A percentile compares a stretch with the other conserved stretches of the same genome.
These are phyloP conservation scores for Petrolisthes cinctipes DNA, from an alignment of 2,888 invertebrate genomes.

Conservation along the genomic window DNA sequence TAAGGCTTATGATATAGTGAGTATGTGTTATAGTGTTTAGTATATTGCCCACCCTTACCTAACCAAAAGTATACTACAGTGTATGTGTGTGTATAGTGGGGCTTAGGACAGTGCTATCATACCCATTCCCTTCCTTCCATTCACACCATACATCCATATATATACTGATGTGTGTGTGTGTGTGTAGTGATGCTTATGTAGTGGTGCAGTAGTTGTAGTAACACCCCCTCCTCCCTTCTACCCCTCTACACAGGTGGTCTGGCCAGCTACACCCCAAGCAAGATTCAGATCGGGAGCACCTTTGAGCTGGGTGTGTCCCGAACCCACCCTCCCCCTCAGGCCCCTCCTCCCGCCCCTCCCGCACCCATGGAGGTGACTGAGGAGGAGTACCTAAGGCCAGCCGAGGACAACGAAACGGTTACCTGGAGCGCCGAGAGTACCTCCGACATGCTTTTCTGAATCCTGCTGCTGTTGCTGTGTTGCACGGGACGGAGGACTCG, in stretches of 20 bases:
- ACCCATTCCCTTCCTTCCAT: no score
- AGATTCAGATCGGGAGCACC: slow-evolving; percentile 76
- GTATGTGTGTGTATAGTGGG: no score
- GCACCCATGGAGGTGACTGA: slow-evolving; percentile 66
- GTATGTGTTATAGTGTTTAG: no score
- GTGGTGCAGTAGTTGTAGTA: slow-evolving; percentile 47
- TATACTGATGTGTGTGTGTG: no score
- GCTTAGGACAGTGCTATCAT: no score
- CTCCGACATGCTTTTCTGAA: slow-evolving; percentile 71
- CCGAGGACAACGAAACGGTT: slow-evolving; percentile 69
- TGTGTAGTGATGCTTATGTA: slow-evolving; percentile 30
- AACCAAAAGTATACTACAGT: no score
- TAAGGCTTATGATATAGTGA: no score
- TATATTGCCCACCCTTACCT: no score
- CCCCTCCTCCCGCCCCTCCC: slow-evolving; percentile 60
- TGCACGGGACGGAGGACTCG: no score
- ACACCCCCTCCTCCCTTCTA: slow-evolving; percentile 27
- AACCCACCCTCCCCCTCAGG: slow-evolving; percentile 69
- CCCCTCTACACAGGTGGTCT: slow-evolving; percentile 70
- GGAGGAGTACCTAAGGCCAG: slow-evolving; percentile 70
- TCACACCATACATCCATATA: no score
- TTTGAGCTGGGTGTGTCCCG: slow-evolving; percentile 86
- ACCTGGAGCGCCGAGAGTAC: slow-evolving; percentile 71
- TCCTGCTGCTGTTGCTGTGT: not conserved
- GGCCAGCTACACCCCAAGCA: slow-evolving; percentile 86